phyloP scores from a whole-genome alignment of 35 echinoderm and acorn worm species.

The Lytechinus pictus region DNA sequence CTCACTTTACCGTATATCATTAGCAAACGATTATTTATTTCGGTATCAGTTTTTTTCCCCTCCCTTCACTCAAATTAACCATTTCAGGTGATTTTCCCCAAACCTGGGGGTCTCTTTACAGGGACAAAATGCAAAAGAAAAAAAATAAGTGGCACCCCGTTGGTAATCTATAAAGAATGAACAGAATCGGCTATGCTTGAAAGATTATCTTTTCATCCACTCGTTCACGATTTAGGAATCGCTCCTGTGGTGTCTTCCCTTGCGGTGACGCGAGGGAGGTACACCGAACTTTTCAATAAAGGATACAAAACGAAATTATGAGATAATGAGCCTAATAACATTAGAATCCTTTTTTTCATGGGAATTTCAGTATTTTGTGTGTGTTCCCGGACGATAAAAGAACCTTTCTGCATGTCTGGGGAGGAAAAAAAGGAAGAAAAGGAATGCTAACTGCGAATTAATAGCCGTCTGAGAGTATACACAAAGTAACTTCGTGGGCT shows the following conservation, averaged over 20 bases:
- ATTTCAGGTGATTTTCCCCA: neutral
- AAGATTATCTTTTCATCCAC: neutral
- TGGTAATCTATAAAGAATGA: neutral
- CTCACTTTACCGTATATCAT: neutral
- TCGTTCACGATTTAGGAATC: neutral
- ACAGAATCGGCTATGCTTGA: neutral
- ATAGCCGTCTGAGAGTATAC: neutral
- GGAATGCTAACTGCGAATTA: neutral
- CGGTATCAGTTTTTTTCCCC: neutral
- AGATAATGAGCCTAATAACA: neutral
- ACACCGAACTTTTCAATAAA: neutral
- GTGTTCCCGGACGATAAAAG: neutral
- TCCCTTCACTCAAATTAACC: neutral
- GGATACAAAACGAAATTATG: neutral
- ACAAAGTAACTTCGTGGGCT: neutral
- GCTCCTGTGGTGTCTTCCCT: neutral
- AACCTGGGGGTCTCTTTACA: neutral
- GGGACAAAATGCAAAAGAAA: neutral
- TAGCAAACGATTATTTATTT: neutral
- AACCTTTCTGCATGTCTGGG: neutral
- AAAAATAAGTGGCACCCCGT: neutral
- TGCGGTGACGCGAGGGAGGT: neutral
- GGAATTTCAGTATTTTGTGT: neutral
- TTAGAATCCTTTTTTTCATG: slow-evolving; percentile 1
- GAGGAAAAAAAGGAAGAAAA: neutral